These are phyloP conservation scores for Caenorhabditis sp. DNA, from an alignment of 2,888 invertebrate genomes.

Conservation along the genomic window DNA sequence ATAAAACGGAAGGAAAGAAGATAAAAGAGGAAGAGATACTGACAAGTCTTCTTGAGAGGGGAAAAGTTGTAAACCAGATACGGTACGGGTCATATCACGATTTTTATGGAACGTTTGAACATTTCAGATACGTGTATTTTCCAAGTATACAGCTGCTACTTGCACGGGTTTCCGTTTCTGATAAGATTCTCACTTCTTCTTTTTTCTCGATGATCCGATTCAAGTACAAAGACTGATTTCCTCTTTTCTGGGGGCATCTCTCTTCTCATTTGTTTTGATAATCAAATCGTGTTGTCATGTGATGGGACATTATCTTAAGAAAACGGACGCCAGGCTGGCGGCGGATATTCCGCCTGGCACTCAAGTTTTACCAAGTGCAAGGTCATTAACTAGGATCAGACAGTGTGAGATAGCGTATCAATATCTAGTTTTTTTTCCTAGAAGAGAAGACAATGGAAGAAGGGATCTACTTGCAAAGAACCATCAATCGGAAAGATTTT, in stretches of 20 bases:
- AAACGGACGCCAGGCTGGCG: slow-evolving; percentile 52
- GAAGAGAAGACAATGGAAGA: background rate
- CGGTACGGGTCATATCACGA: slow-evolving; percentile 32
- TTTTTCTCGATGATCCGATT: slow-evolving; percentile 29
- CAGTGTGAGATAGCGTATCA: slow-evolving; percentile 34
- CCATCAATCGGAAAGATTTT: slow-evolving; percentile 17
- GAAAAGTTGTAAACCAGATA: slow-evolving; percentile 49
- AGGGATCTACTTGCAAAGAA: slow-evolving; percentile 23
- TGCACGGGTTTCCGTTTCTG: slow-evolving; percentile 33
- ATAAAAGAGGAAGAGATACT: slow-evolving; percentile 8
- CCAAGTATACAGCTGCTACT: slow-evolving; percentile 23
- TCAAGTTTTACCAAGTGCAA: slow-evolving; percentile 64
- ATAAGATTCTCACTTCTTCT: slow-evolving; percentile 22
- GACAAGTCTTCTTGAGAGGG: slow-evolving; percentile 22
- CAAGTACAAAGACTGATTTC: slow-evolving; percentile 54
- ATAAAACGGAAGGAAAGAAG: slow-evolving; percentile 16
- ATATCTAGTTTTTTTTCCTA: slow-evolving; percentile 34
- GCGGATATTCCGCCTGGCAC: slow-evolving; percentile 59
- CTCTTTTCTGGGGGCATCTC: background rate
- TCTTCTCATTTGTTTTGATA: slow-evolving; percentile 48
- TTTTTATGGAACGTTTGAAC: slow-evolving; percentile 46
- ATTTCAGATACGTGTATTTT: slow-evolving; percentile 38
- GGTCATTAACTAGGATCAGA: slow-evolving; percentile 55
- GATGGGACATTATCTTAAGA: slow-evolving; percentile 40
- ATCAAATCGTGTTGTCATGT: slow-evolving; percentile 53